Evolutionary conservation across 2,888 invertebrate species (phyloP).

Genomic region (Drosophila pegasa): DNA sequence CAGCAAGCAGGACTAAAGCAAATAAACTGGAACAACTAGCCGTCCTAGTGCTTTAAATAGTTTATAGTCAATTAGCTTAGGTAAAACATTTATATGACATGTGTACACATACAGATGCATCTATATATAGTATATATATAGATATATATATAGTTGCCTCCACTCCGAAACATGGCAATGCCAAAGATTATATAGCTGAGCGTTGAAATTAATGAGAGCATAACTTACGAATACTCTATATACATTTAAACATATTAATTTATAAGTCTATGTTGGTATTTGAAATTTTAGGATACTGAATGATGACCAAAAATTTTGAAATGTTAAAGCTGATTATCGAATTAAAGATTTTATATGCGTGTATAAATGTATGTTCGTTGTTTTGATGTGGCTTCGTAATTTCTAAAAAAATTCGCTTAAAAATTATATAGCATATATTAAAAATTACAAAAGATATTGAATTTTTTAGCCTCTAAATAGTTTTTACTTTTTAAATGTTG

Average conservation of each 20-base stretch:
- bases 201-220: background rate
- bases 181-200: constrained; percentile 62
- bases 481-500: background rate
- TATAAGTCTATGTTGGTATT: constrained; percentile 32
- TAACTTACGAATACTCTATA: constrained; percentile 53
- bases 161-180: constrained; percentile 50
- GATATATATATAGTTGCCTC: constrained; percentile 16
- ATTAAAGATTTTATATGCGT: constrained; percentile 52
- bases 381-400: no score
- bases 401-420: no score
- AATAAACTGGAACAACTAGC: constrained; percentile 30
- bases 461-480: background rate
- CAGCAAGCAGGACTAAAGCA: constrained; percentile 44
- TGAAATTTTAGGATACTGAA: constrained; percentile 29
- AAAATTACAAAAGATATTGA: background rate
- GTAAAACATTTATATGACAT: constrained; percentile 3
- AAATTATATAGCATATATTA: no score
- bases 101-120: background rate
- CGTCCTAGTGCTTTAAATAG: constrained; percentile 75
- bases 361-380: background rate
- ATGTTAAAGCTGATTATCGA: constrained; percentile 37
- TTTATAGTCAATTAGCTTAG: constrained; percentile 55
- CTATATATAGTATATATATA: background rate
- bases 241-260: constrained; percentile 15
- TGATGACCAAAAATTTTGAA: constrained; percentile 36